Conservation (phyloP, 2,113 vertebrate genomes). For the Gambusia holbrooki region DNA sequence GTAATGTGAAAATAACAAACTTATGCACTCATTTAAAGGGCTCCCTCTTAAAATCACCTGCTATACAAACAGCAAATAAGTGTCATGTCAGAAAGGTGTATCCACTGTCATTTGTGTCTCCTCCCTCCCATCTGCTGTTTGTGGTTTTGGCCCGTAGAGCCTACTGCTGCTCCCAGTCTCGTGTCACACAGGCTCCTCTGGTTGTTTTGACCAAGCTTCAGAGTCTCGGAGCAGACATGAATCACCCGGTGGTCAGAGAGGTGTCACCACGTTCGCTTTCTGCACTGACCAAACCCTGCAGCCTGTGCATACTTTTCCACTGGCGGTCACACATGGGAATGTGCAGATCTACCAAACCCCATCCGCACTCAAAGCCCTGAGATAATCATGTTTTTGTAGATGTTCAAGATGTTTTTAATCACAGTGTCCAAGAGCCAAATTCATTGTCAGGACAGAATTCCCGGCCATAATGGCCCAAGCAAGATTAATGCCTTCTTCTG, state of each 20-base stretch:
- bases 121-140: conserved; percentile 22
- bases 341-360: conserved; percentile 40
- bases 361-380: not conserved
- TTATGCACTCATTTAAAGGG: too few species aligned
- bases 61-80: not conserved
- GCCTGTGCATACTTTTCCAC: conserved; percentile 54
- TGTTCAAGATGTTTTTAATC: conserved; percentile 40
- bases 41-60: too few species aligned
- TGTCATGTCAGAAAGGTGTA: conserved; percentile 10
- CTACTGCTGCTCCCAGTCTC: conserved; percentile 42
- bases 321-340: conserved; percentile 56
- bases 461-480: conserved; percentile 15
- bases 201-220: conserved; percentile 51
- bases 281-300: conserved; percentile 48
- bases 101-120: conserved; percentile 21
- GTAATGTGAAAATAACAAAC: too few species aligned
- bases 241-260: conserved; percentile 59
- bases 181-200: conserved; percentile 53
- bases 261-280: conserved; percentile 67
- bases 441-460: conserved; percentile 20
- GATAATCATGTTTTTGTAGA: conserved; percentile 40
- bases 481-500: conserved; percentile 22
- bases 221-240: conserved; percentile 61
- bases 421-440: conserved; percentile 14
- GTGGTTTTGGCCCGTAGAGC: conserved; percentile 47